Percentiles rank a stretch among this genome's conserved stretches.
Conservation (phyloP, 2,113 vertebrate genomes). For the Pseudolaguvia tuberculata region DNA sequence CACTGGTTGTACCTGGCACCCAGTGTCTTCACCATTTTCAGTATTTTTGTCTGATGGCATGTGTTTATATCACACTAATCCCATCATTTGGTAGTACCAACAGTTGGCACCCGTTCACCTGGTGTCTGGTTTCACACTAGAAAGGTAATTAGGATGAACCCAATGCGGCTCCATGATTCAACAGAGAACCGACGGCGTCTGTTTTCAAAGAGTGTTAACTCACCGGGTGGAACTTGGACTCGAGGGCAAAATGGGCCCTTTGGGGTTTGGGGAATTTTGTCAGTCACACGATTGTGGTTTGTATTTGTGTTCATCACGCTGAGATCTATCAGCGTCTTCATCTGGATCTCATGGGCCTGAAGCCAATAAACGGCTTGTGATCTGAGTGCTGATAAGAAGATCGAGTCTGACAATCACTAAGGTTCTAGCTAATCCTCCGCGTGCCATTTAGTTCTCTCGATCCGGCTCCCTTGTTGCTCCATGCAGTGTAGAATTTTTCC, state of each 20-base stretch:
- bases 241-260: neutral
- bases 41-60: constrained; percentile 12
- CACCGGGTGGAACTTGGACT: neutral
- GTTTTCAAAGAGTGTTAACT: constrained; percentile 34
- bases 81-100: neutral
- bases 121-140: constrained; percentile 38
- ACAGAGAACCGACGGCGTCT: neutral
- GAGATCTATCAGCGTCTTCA: neutral
- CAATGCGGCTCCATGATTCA: constrained; percentile 25
- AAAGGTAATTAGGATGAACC: constrained; percentile 32
- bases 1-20: neutral
- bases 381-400: neutral
- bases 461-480: neutral
- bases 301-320: neutral
- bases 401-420: neutral
- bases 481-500: neutral
- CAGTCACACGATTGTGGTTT: neutral
- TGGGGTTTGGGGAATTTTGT: neutral
- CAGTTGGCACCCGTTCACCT: constrained; percentile 8
- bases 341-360: neutral
- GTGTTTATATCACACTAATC: constrained; percentile 18
- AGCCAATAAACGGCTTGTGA: neutral
- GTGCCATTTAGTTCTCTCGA: neutral
- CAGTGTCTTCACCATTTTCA: constrained; percentile 10
- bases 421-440: neutral